A percentile compares a stretch with the other conserved stretches of the same genome.
Conservation (phyloP, 2,888 invertebrate species). For the Troides aeacus region DNA sequence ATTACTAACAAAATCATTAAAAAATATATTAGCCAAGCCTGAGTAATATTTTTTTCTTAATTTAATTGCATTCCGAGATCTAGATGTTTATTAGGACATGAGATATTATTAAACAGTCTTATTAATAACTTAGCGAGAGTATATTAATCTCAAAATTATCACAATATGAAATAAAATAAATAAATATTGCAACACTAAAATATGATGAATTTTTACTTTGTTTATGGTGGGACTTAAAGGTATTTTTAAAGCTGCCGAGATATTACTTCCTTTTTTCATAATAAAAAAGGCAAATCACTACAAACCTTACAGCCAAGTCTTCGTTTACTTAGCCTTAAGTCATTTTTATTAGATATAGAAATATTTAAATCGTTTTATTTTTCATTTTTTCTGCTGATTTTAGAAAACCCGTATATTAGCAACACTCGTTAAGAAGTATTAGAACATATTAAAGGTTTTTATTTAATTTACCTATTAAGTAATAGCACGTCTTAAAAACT, state of each 20-base stretch:
- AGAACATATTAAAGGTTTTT: neutral
- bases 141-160: conserved; percentile 22
- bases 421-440: too few species aligned
- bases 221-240: neutral
- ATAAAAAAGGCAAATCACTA: neutral
- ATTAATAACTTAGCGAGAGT: conserved; percentile 2
- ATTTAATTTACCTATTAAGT: neutral
- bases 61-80: conserved; percentile 2
- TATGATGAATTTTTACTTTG: conserved; percentile 5
- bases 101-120: neutral
- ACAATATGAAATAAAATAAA: conserved; percentile 11
- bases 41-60: neutral
- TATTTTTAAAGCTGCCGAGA: neutral
- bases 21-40: neutral
- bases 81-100: neutral
- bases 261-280: neutral
- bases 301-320: neutral
- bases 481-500: neutral
- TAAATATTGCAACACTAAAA: neutral
- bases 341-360: too few species aligned
- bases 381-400: too few species aligned
- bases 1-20: neutral
- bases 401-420: too few species aligned
- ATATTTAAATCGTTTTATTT: too few species aligned
- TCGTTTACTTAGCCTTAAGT: neutral